Conservation (phyloP, 23 tunicate genomes). For the Diplosoma virens region DNA sequence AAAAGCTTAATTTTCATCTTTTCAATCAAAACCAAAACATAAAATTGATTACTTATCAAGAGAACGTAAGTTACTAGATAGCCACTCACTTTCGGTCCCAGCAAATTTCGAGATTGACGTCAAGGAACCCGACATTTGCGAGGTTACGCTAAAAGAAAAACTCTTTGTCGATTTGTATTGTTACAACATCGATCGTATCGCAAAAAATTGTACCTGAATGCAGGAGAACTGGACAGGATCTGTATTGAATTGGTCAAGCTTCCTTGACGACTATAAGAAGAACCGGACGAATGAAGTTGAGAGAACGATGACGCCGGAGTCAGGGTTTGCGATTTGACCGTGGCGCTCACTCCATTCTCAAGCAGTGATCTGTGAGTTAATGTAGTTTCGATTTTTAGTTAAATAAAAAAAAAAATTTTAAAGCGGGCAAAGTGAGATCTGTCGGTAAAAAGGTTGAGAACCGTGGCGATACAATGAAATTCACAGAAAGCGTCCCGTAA, state of each 20-base stretch:
- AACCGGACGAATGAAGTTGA: neutral
- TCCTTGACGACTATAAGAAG: slow-evolving; percentile 1
- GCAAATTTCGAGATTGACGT: neutral
- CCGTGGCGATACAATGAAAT: no score
- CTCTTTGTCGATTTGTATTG: neutral
- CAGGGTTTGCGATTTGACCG: neutral
- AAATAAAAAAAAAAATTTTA: no score
- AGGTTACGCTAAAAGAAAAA: slow-evolving; percentile 1
- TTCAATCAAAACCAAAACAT: no score
- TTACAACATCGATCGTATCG: no score
- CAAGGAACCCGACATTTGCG: slow-evolving; percentile 16
- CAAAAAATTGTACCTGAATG: slow-evolving; percentile 10
- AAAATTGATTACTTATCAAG: no score
- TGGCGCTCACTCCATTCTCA: neutral
- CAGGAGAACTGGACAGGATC: neutral
- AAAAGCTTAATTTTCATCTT: no score
- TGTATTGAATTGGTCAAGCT: neutral
- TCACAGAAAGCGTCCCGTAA: no score
- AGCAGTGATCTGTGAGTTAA: neutral
- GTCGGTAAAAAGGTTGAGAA: no score
- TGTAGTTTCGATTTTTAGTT: no score
- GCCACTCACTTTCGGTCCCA: slow-evolving; percentile 8
- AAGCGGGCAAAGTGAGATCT: no score
- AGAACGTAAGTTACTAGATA: no score
- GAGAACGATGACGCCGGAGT: neutral